phyloP scores from a whole-genome alignment of 2,888 invertebrate species.

The Eledone cirrhosa region DNA sequence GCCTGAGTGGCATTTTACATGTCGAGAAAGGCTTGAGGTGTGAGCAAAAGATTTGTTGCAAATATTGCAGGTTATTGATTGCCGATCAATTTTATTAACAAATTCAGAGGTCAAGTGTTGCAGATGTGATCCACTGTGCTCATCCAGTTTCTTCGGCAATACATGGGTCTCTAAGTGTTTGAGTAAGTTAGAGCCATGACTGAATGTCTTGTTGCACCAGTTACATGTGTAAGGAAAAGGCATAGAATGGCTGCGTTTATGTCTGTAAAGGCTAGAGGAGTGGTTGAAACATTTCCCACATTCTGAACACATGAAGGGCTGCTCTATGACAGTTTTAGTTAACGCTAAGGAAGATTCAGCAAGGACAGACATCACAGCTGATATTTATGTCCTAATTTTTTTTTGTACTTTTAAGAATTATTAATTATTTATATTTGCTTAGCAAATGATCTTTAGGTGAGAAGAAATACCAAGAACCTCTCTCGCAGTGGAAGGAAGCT shows the following conservation, averaged over 20 bases:
- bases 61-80: background rate
- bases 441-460: too few relatives aligned
- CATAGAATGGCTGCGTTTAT: conserved; percentile 7
- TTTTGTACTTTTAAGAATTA: too few relatives aligned
- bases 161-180: conserved; percentile 18
- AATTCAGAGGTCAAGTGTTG: too few relatives aligned
- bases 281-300: background rate
- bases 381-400: too few relatives aligned
- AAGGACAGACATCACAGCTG: too few relatives aligned
- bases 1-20: conserved; percentile 12
- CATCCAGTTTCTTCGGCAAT: background rate
- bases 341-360: background rate
- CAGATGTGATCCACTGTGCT: background rate
- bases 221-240: background rate
- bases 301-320: background rate
- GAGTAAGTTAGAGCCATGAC: background rate
- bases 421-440: too few relatives aligned
- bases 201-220: background rate
- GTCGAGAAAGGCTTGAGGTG: conserved; percentile 13
- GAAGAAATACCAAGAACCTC: too few relatives aligned
- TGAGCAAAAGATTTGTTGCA: conserved; percentile 17
- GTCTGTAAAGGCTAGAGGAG: conserved; percentile 16
- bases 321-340: background rate
- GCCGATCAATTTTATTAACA: background rate
- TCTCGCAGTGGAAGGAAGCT: too few relatives aligned